Base-by-base conservation (phyloP, 2,113 vertebrate species). In the Odobenus rosmarus region DNA sequence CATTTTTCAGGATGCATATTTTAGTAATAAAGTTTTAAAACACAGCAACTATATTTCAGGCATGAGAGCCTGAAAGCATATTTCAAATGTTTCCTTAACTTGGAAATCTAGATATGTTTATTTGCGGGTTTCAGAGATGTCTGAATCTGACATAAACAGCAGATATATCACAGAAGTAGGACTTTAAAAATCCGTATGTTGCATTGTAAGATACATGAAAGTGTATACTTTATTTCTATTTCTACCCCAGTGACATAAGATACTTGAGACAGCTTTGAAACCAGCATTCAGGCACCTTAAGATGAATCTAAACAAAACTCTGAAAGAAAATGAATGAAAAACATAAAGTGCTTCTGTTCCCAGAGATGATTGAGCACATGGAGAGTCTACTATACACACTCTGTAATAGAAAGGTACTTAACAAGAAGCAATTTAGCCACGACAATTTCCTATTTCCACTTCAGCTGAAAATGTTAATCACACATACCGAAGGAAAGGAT, bases 251-350 rank as follows among this genome's bases (percentile, higher is more conserved):
- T 85, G 89, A 76, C 49, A 77, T 11, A 91, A 81, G 39, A 72
- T 51, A 28, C n/a, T 55, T 95, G 26, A 21, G 13, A 79, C 4
- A 72, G 31, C n/a, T 74, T 67, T 89, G 13, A 88, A 85, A 85
- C 19, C 24, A 89, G 39, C 64, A 3, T 83, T 77, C 53, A 77
- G 53, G 2, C 7, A 59, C 7, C 23, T 61, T 69, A 85, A 42
- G 33, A 83, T 95, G 88, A 91, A 93, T 86, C 86, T 95, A 88
- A 90, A 2, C 21, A 93, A 86, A 88, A 83, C 26, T 93, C 36
- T 89, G 14, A 86, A 61, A 67, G 46, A 39, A 31, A 94, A 53
- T 61, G 49, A 57, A 51, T 91, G 74, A 39, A 88, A 90, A 93
- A 18, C 31, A 7, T 84, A 39, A 79, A 94, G 57, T 59, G 10